Base-by-base conservation (phyloP, 1,140 invertebrate genomes). In the Mercenaria mercenaria region DNA sequence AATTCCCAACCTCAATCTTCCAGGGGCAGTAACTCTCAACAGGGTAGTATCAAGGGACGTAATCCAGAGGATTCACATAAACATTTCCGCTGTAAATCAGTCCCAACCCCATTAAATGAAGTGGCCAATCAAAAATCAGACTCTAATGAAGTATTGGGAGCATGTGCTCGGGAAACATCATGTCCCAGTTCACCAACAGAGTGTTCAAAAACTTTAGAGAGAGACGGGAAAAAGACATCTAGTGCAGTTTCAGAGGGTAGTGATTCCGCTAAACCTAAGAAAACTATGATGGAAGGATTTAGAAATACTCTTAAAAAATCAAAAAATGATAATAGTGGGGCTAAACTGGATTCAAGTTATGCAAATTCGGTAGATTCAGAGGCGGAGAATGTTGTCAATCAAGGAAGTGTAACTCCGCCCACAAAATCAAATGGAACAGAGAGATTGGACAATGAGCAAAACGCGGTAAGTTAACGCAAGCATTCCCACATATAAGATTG, bases 271-370 rank as follows among this genome's bases (percentile, higher is more conserved):
- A 96, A 95, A 90, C 93, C 94, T 41, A 95, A 95, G 89, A 92
- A 92, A 90, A 92, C 91, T n/a, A 93, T 97, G 91, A 96, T 97
- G 91, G 97, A 97, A 90, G 97, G 97, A 92, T 97, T 97, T 94
- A 96, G 96, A 77, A 97, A 97, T 93, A 97, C 97, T 6, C 94
- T 97, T 50, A 96, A 96, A 79, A 95, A 95, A 91, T 95, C 96
- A 91, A 94, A 94, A 92, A 92, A 87, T 91, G 93, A 59, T 37
- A 56, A 50, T 82, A 43, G 64, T 37, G 76, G 76, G 37, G 47
- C 37, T 32, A 88, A 32, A 61, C 15, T 26, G 41, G 69, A 89
- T 43, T 72, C 47, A 32, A 74, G 88, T 90, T 92, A 92, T 91
- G 92, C 93, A 90, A 93, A 90, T 89, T 81, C 77, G 61, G 13